Evolutionary conservation across 2,797 vertebrate species (phyloP), one percentile per base, ranked within the genome.

Genomic region (Esox lucius): DNA sequence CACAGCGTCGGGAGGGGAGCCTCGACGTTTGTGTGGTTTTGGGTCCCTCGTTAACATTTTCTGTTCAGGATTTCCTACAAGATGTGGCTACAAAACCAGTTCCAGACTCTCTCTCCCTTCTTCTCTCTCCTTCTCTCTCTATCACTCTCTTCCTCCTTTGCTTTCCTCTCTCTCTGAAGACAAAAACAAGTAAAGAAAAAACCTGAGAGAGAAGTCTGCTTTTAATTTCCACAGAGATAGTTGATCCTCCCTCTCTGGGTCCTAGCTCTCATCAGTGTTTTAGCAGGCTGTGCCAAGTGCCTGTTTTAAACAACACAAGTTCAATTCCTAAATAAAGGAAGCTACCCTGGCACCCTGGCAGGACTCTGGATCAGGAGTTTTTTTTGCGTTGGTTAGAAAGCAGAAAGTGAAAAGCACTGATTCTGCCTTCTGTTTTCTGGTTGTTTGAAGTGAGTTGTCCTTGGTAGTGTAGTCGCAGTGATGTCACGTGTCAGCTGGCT

Each of bases 61-160:
- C 88, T 88, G 91, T 93, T 90, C 89, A 89, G 92, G 92, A 92
- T 91, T 93, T 95, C 93, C 94, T 94, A 87, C 80, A 91, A 86
- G 78, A 92, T 90, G 83, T 87, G 85, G 92, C 87, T 85, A 79
- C 86, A 74, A 89, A 89, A 90, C 49, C 53, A 89, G 80, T 91
- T 93, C 93, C 79, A 81, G 92, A 93, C 87, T 87, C 73, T 73
- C 69, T 81, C 79, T 61, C 69, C 70, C 74, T 80, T 68, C 65
- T 75, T 56, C 19, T 35, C 61, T 62, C 64, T 71, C 79, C 64
- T 73, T 79, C 80, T 78, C 80, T 83, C 42, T 56, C 78, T 82
- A 78, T 82, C 75, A 81, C 67, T 51, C 48, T 33, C 31, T 70
- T 5, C 35, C 79, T 72, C 71, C 46, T 62, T 78, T 83, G 81